Evolutionary conservation across 2,888 invertebrate genomes (phyloP), one percentile per base, ranked within the genome.

Genomic region (Ichneumoninae sp.): DNA sequence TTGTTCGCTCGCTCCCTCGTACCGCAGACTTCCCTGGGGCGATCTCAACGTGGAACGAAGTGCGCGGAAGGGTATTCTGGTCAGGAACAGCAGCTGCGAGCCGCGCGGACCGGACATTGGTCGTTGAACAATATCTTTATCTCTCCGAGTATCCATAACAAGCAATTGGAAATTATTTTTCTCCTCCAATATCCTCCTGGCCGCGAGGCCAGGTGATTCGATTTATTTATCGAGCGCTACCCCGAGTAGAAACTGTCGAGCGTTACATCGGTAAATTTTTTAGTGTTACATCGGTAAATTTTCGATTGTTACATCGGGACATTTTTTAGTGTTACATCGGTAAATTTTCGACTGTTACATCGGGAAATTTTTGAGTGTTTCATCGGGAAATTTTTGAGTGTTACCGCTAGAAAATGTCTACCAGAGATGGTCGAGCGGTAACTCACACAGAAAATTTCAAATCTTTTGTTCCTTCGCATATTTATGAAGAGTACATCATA

Each of bases 111-210:
- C 57, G 60, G 73, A 26, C 13, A 50, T 71, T 33, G 50, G 50
- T 71, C 36, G 50, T 71, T 52, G 50, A 36, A 50, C 36, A 71
- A 71, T 71, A 54, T 52, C 19, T 71, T 52, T 71, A 70, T 70
- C 54, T 70, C 54, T 30, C n/a, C 50, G 50, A 71, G 71, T 71
- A 75, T 57, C 33, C 71, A 57, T 40, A 57, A 57, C 57, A 19
- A 16, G 57, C 36, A 57, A 73, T 73, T 73, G 71, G 13, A 57
- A 57, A 73, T 73, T 54, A 73, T 57, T 73, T 57, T 57, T 57
- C 33, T 60, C 71, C 2, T 57, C 13, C 57, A 19, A 70, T 54
- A 50, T 70, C 70, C 70, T 10, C 33, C 40, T 22, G 71, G 19
- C 10, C 19, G 10, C 40, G 19, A 54, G 19, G 36, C 57, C 54